Evolutionary conservation across 2,888 invertebrate species (phyloP).

Genomic region (Nyleta sp.): DNA sequence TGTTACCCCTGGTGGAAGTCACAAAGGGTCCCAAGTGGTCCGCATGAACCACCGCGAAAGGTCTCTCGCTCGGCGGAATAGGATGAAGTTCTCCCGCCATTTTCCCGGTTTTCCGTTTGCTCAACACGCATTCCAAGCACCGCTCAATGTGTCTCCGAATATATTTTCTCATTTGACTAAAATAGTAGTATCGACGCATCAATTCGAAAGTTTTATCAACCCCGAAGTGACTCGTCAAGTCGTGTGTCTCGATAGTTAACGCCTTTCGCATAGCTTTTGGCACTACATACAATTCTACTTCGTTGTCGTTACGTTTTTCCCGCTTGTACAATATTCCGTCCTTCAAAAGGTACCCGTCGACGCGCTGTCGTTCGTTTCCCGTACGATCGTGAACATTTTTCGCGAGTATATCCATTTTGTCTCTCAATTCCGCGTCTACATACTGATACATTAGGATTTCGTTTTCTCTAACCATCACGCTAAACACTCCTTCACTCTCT

Average conservation of each 20-base stretch:
- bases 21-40: conserved; percentile 63
- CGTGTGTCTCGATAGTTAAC: background rate
- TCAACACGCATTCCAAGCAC: conserved; percentile 8
- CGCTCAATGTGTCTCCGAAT: conserved; percentile 7
- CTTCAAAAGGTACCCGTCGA: background rate
- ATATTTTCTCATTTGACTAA: conserved; percentile 2
- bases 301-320: background rate
- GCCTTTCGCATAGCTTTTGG: conserved; percentile 8
- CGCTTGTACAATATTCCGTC: background rate
- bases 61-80: conserved; percentile 15
- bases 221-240: background rate
- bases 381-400: conserved; percentile 8
- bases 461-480: conserved; percentile 11
- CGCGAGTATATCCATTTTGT: conserved; percentile 73
- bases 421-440: conserved; percentile 3
- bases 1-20: conserved; percentile 10
- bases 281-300: conserved; percentile 4
- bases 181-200: conserved; percentile 11
- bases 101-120: background rate
- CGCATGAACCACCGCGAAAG: conserved; percentile 20
- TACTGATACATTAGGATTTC: conserved; percentile 25
- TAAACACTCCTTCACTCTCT: background rate
- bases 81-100: conserved; percentile 4
- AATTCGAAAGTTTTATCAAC: background rate
- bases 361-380: background rate